A percentile compares a stretch with the other conserved stretches of the same genome.
These are phyloP conservation scores for Oegoconia quadripuncta DNA, from an alignment of 2,888 invertebrate genomes.

Conservation along the genomic window DNA sequence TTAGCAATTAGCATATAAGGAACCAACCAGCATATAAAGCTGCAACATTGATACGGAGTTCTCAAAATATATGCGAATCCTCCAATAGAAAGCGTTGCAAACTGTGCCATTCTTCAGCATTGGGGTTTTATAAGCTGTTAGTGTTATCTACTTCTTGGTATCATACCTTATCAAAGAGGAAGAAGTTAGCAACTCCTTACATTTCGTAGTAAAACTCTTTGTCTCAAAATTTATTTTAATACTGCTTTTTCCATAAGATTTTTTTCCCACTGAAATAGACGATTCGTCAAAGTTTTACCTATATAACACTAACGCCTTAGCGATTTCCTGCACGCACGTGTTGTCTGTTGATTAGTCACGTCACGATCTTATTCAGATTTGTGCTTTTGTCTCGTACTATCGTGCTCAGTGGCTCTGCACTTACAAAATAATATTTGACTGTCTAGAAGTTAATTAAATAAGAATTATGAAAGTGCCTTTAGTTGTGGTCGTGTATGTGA, in stretches of 20 bases:
- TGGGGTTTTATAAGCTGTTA: no score
- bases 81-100: no score
- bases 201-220: no score
- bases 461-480: not conserved
- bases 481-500: not conserved
- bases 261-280: not conserved
- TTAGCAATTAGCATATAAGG: no score
- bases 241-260: not conserved
- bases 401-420: not conserved
- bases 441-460: not conserved
- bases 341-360: conserved; percentile 32
- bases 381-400: conserved; percentile 23
- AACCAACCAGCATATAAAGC: no score
- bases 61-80: no score
- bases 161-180: no score
- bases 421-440: conserved; percentile 3
- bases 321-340: conserved; percentile 52
- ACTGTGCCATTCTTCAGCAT: no score
- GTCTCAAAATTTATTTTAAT: not conserved
- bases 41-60: no score
- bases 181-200: no score
- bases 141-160: no score
- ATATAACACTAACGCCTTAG: conserved; percentile 31
- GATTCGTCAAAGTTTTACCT: not conserved
- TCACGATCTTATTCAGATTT: conserved; percentile 41